Conservation (phyloP, 1,140 invertebrate species). For the Cephus cinctus region DNA sequence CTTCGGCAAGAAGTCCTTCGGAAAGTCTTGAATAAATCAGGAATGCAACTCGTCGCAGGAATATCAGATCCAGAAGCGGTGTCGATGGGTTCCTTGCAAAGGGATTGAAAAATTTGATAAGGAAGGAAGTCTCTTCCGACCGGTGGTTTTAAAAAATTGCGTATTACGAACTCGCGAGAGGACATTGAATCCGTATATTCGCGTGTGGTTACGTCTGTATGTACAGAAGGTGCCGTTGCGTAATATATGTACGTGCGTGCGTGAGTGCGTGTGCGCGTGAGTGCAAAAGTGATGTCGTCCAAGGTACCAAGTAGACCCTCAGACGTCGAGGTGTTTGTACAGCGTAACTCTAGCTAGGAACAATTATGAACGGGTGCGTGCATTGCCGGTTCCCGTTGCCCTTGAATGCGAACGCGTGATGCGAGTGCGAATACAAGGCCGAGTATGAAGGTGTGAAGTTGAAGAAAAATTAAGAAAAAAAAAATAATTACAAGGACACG, state of each 20-base stretch:
- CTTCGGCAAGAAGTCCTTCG: no score
- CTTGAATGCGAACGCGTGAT: no score
- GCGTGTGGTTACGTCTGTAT: not conserved
- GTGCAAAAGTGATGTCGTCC: constrained; percentile 11
- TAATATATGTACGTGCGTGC: no score
- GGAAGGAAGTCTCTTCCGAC: no score
- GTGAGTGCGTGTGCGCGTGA: constrained; percentile 15
- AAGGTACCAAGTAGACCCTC: constrained; percentile 9
- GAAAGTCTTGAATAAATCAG: no score
- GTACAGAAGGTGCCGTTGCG: no score
- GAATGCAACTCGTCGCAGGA: no score
- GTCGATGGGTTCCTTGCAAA: constrained; percentile 19
- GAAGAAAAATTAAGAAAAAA: constrained; percentile 5
- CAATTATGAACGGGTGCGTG: constrained; percentile 17
- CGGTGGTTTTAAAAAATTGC: no score
- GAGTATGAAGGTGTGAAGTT: constrained; percentile 2
- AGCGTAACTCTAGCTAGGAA: constrained; percentile 16
- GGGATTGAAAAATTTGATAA: constrained; percentile 24
- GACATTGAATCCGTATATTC: not conserved
- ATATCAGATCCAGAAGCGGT: constrained; percentile 2
- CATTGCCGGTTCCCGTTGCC: constrained; percentile 20
- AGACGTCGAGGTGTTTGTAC: constrained; percentile 5
- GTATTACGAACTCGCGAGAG: constrained; percentile 4
- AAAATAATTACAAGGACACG: constrained; percentile 8
- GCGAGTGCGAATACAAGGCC: no score